These are phyloP conservation scores for Arctia plantaginis DNA, from an alignment of 2,888 invertebrate genomes.

Conservation along the genomic window DNA sequence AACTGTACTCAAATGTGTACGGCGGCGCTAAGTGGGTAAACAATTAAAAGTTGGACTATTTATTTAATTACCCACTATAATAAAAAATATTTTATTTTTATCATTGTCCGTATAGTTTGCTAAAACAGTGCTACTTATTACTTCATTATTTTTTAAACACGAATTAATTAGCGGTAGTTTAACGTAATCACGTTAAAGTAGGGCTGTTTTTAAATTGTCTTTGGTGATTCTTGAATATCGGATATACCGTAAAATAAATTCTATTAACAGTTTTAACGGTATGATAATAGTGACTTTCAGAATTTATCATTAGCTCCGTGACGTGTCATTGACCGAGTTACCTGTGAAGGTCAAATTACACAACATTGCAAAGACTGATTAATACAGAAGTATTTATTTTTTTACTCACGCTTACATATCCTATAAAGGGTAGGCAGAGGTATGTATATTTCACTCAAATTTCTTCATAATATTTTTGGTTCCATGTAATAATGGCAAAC, in stretches of 20 bases:
- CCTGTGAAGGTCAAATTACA: conserved; percentile 4
- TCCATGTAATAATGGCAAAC: conserved; percentile 2
- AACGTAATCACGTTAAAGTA: background rate
- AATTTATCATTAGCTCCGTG: background rate
- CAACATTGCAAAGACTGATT: background rate
- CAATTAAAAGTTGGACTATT: background rate
- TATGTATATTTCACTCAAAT: background rate
- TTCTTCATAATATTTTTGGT: background rate
- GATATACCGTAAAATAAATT: conserved; percentile 3
- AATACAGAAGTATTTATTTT: background rate
- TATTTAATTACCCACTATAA: background rate
- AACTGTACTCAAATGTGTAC: background rate
- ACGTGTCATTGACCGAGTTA: conserved; percentile 9
- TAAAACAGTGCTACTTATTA: background rate
- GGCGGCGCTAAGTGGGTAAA: background rate
- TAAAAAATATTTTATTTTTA: background rate
- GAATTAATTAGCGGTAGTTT: background rate
- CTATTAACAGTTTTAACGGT: conserved; percentile 6
- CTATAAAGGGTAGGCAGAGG: conserved; percentile 4
- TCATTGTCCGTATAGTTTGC: background rate
- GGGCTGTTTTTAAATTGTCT: background rate
- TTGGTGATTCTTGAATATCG: background rate
- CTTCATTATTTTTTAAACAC: background rate
- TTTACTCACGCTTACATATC: background rate
- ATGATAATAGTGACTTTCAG: background rate